These are phyloP conservation scores for Temnothorax nylanderi DNA, from an alignment of 1,140 invertebrate genomes.

Conservation along the genomic window DNA sequence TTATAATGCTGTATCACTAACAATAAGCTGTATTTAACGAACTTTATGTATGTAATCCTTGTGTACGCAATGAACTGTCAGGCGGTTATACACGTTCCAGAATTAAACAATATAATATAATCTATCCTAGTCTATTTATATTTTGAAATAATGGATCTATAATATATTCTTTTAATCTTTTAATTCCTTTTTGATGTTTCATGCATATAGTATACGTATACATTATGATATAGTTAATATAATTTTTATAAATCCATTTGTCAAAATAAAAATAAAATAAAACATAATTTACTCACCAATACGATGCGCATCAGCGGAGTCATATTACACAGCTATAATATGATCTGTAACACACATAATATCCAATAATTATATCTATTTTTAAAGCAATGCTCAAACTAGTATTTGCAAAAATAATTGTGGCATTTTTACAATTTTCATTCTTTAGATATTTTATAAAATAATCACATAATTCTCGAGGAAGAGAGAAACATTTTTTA, in stretches of 20 bases:
- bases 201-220: not conserved
- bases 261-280: not conserved
- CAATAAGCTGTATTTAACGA: not conserved
- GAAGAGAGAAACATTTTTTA: not conserved
- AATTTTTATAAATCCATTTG: not conserved
- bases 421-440: not conserved
- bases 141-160: not conserved
- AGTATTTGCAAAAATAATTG: not conserved
- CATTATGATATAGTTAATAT: not conserved
- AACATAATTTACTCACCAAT: not conserved
- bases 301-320: not conserved
- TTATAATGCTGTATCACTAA: not conserved
- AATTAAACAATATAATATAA: not conserved
- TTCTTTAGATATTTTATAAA: not conserved
- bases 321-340: not conserved
- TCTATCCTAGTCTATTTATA: not conserved
- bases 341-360: not conserved
- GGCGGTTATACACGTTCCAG: not conserved
- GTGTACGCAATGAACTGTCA: not conserved
- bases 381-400: not conserved
- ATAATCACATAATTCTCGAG: not conserved
- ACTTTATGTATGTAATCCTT: not conserved
- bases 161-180: not conserved
- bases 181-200: not conserved
- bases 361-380: not conserved